phyloP scores from a whole-genome alignment of 2,888 invertebrate species.

The Dryocosmus kuriphilus region DNA sequence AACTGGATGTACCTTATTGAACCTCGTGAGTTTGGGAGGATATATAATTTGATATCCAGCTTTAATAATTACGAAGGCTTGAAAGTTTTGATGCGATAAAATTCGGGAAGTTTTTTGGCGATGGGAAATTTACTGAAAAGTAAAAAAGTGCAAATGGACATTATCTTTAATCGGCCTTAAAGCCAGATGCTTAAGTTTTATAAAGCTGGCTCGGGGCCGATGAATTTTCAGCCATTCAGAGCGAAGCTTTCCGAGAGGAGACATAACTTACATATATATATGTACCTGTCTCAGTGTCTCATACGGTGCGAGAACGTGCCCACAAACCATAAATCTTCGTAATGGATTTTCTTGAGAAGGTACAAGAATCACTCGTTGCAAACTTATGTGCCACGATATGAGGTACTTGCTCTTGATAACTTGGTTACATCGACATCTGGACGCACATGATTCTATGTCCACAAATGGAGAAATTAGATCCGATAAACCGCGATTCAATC shows the following conservation, averaged over 20 bases:
- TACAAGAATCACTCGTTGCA: conserved; percentile 31
- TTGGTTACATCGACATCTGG: conserved; percentile 30
- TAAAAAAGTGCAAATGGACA: neutral
- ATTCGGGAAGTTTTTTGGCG: no score
- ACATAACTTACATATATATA: conserved; percentile 9
- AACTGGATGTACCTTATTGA: no score
- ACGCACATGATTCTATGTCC: conserved; percentile 4
- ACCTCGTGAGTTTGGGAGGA: no score
- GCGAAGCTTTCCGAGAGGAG: conserved; percentile 4
- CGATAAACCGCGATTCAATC: neutral
- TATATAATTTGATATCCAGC: no score
- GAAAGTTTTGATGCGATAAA: no score
- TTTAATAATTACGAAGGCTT: no score
- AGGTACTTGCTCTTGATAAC: conserved; percentile 20
- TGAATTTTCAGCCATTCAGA: conserved; percentile 28
- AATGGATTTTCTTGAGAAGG: conserved; percentile 38
- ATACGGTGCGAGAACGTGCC: conserved; percentile 23
- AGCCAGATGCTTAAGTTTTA: conserved; percentile 8
- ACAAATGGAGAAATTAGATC: neutral
- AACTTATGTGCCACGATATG: conserved; percentile 17
- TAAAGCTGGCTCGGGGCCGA: conserved; percentile 29
- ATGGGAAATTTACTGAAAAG: no score
- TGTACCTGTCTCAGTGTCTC: conserved; percentile 18
- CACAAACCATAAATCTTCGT: conserved; percentile 37
- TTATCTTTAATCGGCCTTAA: neutral